Evolutionary conservation across 2,888 invertebrate species (phyloP).

Genomic region (Flabesymbios commensalis): DNA sequence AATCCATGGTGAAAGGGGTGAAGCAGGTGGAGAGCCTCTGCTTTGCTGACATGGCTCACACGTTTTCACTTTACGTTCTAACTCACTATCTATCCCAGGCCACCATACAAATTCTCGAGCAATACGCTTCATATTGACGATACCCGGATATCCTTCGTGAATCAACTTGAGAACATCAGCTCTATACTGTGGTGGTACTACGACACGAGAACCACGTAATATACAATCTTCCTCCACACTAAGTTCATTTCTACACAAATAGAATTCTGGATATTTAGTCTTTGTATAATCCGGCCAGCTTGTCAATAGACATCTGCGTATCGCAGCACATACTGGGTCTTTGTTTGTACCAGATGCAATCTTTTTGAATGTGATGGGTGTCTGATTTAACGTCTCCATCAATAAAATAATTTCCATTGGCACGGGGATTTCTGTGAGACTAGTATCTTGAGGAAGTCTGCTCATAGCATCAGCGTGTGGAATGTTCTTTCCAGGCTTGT

Average conservation of each 20-base stretch:
- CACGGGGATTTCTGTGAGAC: not conserved
- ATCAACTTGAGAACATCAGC: slow-evolving; percentile 26
- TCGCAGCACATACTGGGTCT: not conserved
- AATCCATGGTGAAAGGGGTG: slow-evolving; percentile 41
- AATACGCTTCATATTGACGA: slow-evolving; percentile 32
- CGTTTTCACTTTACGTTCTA: slow-evolving; percentile 10
- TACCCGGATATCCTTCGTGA: slow-evolving; percentile 33
- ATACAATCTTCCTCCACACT: slow-evolving; percentile 17
- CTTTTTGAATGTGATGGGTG: not conserved
- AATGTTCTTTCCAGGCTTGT: slow-evolving; percentile 8
- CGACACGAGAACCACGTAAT: slow-evolving; percentile 28
- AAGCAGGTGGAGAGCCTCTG: slow-evolving; percentile 23
- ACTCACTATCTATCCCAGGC: slow-evolving; percentile 28
- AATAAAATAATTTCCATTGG: not conserved
- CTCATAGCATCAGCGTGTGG: slow-evolving; percentile 2
- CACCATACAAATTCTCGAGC: slow-evolving; percentile 37
- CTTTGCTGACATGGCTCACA: slow-evolving; percentile 20
- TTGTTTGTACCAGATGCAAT: not conserved
- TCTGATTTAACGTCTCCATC: not conserved
- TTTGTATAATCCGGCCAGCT: too few species aligned
- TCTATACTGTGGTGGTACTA: slow-evolving; percentile 27
- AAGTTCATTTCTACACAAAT: slow-evolving; percentile 16
- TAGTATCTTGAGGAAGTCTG: not conserved
- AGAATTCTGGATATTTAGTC: slow-evolving; percentile 1
- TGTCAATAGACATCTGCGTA: not conserved